Conservation (phyloP, 2,113 vertebrate species). For the Brachyhypopomus gauderio region DNA sequence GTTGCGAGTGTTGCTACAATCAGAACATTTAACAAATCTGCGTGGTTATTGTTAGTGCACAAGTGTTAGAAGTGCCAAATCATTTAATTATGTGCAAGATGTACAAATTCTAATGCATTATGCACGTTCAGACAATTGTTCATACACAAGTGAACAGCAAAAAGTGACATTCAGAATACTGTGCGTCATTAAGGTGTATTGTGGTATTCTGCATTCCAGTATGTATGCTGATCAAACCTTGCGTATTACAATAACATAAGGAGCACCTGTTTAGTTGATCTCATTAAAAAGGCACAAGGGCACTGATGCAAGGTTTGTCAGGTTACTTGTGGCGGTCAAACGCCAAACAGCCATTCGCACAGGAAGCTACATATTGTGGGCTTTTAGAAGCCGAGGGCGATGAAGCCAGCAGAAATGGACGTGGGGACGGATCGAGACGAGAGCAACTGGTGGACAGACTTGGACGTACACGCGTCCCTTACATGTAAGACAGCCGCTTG, state of each 20-base stretch:
- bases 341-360: slow-evolving; percentile 4
- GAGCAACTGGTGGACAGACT: neutral
- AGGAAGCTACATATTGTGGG: slow-evolving; percentile 21
- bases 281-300: slow-evolving; percentile 50
- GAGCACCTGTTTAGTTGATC: slow-evolving; percentile 30
- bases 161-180: neutral
- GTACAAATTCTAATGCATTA: neutral
- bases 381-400: neutral
- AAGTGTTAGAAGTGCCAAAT: slow-evolving; percentile 19
- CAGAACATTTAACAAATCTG: slow-evolving; percentile 20
- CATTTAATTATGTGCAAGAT: slow-evolving; percentile 7
- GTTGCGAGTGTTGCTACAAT: slow-evolving; percentile 19
- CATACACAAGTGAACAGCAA: neutral
- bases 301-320: slow-evolving; percentile 44
- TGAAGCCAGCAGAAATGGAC: neutral
- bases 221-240: slow-evolving; percentile 4
- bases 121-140: neutral
- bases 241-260: neutral
- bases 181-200: slow-evolving; percentile 26
- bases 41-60: slow-evolving; percentile 28
- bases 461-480: slow-evolving; percentile 13
- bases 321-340: slow-evolving; percentile 27
- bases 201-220: slow-evolving; percentile 22
- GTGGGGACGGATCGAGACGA: slow-evolving; percentile 8
- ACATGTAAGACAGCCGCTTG: slow-evolving; percentile 76